Evolutionary conservation across 2,888 invertebrate species (phyloP).

Genomic region (Ellobium chinense): DNA sequence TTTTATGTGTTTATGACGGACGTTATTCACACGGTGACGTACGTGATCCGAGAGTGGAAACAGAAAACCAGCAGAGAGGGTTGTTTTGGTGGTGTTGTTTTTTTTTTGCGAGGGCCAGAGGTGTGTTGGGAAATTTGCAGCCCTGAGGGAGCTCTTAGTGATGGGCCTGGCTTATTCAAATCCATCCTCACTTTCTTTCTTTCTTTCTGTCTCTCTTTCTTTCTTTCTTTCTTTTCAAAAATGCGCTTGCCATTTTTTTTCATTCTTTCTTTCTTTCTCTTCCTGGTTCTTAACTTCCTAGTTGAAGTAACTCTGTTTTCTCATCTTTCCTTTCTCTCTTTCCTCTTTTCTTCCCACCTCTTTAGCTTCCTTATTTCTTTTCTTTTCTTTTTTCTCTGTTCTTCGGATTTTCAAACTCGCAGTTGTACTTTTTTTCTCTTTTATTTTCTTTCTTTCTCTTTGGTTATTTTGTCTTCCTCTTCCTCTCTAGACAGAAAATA

Average conservation of each 20-base stretch:
- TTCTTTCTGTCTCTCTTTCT: not conserved
- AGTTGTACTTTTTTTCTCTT: not conserved
- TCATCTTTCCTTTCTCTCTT: not conserved
- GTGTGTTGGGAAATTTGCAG: too few relatives aligned
- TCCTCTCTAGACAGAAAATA: not conserved
- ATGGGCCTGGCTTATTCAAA: not conserved
- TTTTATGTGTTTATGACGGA: too few relatives aligned
- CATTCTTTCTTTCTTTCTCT: not conserved
- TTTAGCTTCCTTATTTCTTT: not conserved
- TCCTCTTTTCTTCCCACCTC: slow-evolving; percentile 16
- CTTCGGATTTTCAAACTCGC: too few relatives aligned
- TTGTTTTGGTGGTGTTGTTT: not conserved
- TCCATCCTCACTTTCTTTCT: not conserved
- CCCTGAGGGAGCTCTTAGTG: too few relatives aligned
- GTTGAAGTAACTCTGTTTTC: slow-evolving; percentile 1
- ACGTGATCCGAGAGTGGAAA: too few relatives aligned
- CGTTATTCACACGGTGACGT: too few relatives aligned
- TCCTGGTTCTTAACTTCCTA: not conserved
- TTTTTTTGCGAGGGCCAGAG: too few relatives aligned
- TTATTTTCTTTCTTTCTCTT: slow-evolving; percentile 19
- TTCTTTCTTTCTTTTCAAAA: not conserved
- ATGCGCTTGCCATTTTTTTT: not conserved
- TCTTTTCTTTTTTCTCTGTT: slow-evolving; percentile 14
- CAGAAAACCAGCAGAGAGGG: too few relatives aligned
- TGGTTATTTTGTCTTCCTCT: slow-evolving; percentile 5